phyloP scores from a whole-genome alignment of 1,140 invertebrate genomes.

The Condylostylus longicornis region DNA sequence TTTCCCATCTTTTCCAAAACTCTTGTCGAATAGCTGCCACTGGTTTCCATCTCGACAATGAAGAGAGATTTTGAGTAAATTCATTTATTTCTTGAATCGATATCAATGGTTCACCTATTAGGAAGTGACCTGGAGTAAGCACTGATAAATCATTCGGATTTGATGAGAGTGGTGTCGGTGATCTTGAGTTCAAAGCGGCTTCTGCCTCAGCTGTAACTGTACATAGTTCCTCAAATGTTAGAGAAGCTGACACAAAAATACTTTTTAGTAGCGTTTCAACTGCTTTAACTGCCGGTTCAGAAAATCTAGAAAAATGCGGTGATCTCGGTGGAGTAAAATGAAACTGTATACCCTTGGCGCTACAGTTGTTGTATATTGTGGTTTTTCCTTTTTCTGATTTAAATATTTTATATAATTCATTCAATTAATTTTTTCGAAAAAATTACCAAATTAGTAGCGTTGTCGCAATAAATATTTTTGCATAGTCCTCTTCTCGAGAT shows the following conservation, averaged over 20 bases:
- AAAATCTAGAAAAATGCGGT: constrained; percentile 21
- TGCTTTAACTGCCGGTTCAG: constrained; percentile 17
- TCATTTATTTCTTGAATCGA: constrained; percentile 7
- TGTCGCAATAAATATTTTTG: constrained; percentile 16
- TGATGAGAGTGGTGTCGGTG: constrained; percentile 13
- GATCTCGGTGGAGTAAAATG: constrained; percentile 14
- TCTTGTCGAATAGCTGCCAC: constrained; percentile 4
- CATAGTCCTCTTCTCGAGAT: constrained; percentile 14
- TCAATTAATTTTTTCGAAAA: constrained; percentile 9
- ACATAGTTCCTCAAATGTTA: constrained; percentile 13
- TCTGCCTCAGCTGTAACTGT: constrained; percentile 15
- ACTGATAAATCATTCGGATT: constrained; percentile 14
- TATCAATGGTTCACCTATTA: constrained; percentile 18
- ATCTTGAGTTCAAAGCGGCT: constrained; percentile 16
- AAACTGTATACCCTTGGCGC: constrained; percentile 11
- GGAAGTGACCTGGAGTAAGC: constrained; percentile 25
- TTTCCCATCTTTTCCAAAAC: constrained; percentile 18
- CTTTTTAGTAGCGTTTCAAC: constrained; percentile 16
- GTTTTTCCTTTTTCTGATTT: not conserved
- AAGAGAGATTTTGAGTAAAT: too few relatives aligned
- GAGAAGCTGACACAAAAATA: constrained; percentile 6
- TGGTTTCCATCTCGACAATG: not conserved
- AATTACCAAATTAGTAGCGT: constrained; percentile 19
- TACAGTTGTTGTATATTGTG: not conserved
- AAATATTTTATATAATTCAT: not conserved